These are phyloP conservation scores for Myrmecobius fasciatus DNA, from an alignment of 2,113 vertebrate species.

Conservation along the genomic window DNA sequence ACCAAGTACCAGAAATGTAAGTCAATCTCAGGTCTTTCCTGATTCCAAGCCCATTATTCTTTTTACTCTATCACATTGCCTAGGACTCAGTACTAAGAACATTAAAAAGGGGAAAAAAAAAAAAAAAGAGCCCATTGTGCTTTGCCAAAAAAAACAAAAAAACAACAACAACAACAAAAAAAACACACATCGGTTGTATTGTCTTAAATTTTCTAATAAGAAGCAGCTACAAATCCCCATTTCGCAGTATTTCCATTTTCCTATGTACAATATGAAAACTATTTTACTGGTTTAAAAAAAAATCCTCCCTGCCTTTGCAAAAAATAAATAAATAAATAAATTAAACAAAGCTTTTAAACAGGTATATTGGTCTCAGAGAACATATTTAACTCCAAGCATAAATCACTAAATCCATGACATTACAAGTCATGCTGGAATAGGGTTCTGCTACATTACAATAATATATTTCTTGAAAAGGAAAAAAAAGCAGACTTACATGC, in stretches of 20 bases:
- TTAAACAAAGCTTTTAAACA: not conserved
- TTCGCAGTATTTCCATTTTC: not conserved
- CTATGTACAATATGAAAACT: not conserved
- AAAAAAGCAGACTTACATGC: slow-evolving; percentile 88
- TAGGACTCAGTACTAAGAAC: not conserved
- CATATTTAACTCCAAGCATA: not conserved
- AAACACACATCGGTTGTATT: not conserved
- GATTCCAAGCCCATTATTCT: not conserved
- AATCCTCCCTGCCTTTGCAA: not conserved
- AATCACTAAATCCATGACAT: not conserved
- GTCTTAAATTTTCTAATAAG: not conserved
- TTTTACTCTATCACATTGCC: not conserved
- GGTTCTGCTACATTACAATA: not conserved
- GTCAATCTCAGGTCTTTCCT: not conserved
- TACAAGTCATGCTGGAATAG: not conserved
- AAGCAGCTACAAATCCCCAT: not conserved
- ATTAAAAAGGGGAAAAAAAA: not conserved
- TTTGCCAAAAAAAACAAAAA: not conserved
- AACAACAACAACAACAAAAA: not conserved
- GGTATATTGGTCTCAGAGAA: not conserved
- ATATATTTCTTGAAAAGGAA: not conserved
- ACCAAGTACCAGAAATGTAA: not conserved
- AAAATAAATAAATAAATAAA: not conserved
- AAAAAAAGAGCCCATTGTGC: too few species aligned
- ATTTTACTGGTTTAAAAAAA: not conserved